phyloP scores from a whole-genome alignment of 1,140 invertebrate species.

The Bombus terrestris region DNA sequence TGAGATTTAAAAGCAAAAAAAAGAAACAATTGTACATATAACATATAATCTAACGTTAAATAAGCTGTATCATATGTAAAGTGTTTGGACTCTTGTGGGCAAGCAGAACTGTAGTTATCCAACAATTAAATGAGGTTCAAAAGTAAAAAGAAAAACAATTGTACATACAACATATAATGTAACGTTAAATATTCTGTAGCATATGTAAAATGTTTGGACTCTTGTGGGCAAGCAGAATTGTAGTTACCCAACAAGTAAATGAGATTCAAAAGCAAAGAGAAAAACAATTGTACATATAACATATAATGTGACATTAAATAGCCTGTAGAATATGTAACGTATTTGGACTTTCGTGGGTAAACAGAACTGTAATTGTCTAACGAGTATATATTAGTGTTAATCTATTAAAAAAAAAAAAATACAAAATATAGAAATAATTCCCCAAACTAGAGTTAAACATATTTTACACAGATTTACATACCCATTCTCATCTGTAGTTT shows the following conservation, averaged over 20 bases:
- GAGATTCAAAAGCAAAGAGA: fast-evolving
- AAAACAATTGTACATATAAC: no score
- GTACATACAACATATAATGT: no score
- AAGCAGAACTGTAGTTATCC: fast-evolving
- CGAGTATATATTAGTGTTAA: fast-evolving
- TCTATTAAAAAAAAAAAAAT: fast-evolving
- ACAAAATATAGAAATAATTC: no score
- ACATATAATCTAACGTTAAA: no score
- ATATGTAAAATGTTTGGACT: no score
- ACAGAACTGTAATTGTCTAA: fast-evolving
- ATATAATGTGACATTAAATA: no score
- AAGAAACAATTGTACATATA: no score
- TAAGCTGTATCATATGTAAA: fast-evolving
- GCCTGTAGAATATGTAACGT: fast-evolving
- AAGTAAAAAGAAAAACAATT: no score
- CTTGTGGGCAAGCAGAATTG: fast-evolving
- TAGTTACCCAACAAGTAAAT: no score
- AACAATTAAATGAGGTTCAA: fast-evolving
- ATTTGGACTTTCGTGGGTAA: fast-evolving
- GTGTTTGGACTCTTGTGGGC: fast-evolving
- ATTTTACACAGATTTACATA: not conserved
- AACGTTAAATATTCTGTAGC: no score
- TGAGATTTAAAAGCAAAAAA: no score
- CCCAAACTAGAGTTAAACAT: no score
- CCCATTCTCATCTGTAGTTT: not conserved